These are phyloP conservation scores for Galagoides demidoff DNA, from an alignment of 2,797 vertebrate genomes.

Conservation along the genomic window DNA sequence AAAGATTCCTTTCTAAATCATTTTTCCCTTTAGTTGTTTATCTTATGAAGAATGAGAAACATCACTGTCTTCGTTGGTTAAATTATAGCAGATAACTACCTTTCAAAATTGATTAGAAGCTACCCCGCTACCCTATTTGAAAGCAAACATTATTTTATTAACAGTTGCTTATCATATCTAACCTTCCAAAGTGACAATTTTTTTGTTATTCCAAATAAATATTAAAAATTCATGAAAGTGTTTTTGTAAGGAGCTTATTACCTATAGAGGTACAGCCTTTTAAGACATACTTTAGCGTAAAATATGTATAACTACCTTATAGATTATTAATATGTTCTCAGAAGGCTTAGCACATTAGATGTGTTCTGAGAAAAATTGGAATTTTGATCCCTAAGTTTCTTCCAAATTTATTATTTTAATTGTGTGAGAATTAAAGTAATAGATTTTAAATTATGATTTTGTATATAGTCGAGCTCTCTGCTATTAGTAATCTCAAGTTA, in stretches of 20 bases:
- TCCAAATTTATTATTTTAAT: conserved; percentile 63
- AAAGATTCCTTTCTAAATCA: not conserved
- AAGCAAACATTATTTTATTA: conserved; percentile 80
- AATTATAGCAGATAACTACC: conserved; percentile 55
- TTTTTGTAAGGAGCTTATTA: conserved; percentile 85
- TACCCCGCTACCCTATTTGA: conserved; percentile 69
- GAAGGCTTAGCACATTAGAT: conserved; percentile 71
- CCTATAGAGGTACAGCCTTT: conserved; percentile 83
- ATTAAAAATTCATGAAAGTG: conserved; percentile 85
- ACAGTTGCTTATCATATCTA: conserved; percentile 78
- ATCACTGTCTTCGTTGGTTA: conserved; percentile 68
- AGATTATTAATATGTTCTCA: conserved; percentile 84
- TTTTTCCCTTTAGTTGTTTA: conserved; percentile 46
- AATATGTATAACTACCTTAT: conserved; percentile 85
- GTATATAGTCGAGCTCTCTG: not conserved
- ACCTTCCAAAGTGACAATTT: conserved; percentile 83
- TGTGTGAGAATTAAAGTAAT: not conserved
- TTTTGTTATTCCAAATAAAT: conserved; percentile 84
- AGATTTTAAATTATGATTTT: conserved; percentile 33
- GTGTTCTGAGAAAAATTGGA: conserved; percentile 69
- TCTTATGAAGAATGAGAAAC: conserved; percentile 44
- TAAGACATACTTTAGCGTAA: conserved; percentile 84
- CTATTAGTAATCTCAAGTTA: conserved; percentile 16
- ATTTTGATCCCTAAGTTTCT: conserved; percentile 61
- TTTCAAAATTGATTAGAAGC: conserved; percentile 70